Evolutionary conservation across 2,797 vertebrate species (phyloP).

Genomic region (Falco peregrinus): DNA sequence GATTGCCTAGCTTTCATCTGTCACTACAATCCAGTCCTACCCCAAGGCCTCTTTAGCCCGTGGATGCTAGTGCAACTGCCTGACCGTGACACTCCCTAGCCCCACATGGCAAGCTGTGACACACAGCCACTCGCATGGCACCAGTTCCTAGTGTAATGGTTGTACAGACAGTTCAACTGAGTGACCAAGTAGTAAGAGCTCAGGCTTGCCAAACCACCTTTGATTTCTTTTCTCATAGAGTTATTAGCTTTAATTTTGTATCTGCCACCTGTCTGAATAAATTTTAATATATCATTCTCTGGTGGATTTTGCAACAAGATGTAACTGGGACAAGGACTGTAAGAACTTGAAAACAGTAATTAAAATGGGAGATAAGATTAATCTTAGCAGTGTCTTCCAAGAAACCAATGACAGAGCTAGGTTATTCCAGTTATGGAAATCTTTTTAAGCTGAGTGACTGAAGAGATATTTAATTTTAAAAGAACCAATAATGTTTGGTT

Average conservation of each 20-base stretch:
- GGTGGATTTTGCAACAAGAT: conserved; percentile 49
- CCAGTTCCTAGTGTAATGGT: not conserved
- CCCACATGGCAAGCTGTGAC: not conserved
- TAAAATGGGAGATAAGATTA: conserved; percentile 55
- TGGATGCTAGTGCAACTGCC: not conserved
- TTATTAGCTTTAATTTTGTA: conserved; percentile 56
- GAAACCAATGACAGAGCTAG: conserved; percentile 40
- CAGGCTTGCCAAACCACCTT: conserved; percentile 24
- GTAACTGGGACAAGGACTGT: conserved; percentile 58
- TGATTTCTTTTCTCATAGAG: conserved; percentile 17
- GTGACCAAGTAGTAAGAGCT: not conserved
- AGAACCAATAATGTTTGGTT: conserved; percentile 24
- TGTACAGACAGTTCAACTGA: not conserved
- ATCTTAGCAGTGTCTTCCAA: conserved; percentile 36
- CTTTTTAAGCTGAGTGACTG: conserved; percentile 13
- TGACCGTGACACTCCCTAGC: rapidly evolving
- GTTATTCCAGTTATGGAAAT: conserved; percentile 65
- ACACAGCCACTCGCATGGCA: not conserved
- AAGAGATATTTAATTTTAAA: conserved; percentile 54
- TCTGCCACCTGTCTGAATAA: conserved; percentile 34
- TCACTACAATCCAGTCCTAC: not conserved
- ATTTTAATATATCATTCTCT: conserved; percentile 36
- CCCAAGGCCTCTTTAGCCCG: not conserved
- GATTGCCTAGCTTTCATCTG: not conserved
- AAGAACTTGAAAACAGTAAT: conserved; percentile 60